These are phyloP conservation scores for Martes martes DNA, from an alignment of 2,113 vertebrate species.

Conservation along the genomic window DNA sequence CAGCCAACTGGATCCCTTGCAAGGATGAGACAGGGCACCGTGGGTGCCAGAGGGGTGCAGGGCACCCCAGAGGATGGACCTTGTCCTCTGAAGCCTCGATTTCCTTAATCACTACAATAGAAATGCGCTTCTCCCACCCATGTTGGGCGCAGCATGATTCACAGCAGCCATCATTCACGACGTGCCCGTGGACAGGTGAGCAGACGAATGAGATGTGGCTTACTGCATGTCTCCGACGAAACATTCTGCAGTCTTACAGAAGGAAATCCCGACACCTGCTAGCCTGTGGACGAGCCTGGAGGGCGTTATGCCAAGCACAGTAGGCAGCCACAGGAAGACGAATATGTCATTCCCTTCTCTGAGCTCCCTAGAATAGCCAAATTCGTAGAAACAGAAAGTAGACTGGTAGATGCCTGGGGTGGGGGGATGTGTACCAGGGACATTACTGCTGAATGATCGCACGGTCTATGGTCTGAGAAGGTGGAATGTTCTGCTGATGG, in stretches of 20 bases:
- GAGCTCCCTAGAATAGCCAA: background rate
- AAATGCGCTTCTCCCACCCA: background rate
- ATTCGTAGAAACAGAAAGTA: background rate
- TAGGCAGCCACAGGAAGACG: background rate
- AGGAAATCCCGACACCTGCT: background rate
- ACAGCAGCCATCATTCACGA: background rate
- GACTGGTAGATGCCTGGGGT: too few relatives aligned
- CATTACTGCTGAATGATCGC: background rate
- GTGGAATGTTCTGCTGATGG: background rate
- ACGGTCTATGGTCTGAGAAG: background rate
- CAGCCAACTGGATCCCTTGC: background rate
- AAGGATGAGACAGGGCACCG: background rate
- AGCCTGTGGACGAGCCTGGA: background rate
- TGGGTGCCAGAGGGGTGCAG: too few relatives aligned
- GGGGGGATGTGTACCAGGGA: too few relatives aligned
- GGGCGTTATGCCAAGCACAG: background rate
- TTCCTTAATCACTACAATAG: background rate
- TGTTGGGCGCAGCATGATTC: background rate
- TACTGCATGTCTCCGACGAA: too few relatives aligned
- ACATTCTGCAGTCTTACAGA: background rate
- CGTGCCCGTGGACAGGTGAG: too few relatives aligned
- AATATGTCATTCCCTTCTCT: background rate
- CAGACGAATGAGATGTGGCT: background rate
- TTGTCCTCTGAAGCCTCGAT: background rate
- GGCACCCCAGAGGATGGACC: background rate